Conservation (phyloP, 2,888 invertebrate species). For the Lumbricus terrestris region DNA sequence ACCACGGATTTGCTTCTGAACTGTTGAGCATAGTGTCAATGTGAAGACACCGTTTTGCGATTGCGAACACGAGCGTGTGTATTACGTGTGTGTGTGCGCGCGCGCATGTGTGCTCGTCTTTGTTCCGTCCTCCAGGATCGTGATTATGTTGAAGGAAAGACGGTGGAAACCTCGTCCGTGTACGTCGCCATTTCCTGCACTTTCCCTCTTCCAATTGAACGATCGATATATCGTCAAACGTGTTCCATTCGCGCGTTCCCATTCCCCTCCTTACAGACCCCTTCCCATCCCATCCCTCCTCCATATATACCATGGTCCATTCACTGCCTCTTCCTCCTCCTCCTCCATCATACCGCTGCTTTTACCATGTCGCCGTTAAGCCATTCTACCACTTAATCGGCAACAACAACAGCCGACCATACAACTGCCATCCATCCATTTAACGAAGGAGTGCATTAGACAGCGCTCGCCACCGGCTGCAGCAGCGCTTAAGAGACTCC, state of each 20-base stretch:
- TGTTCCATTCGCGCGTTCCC: background rate
- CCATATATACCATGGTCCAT: background rate
- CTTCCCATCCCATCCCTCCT: background rate
- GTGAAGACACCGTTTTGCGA: background rate
- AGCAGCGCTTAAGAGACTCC: background rate
- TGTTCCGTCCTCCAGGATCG: background rate
- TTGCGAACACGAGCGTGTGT: too few species aligned
- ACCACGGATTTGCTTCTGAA: background rate
- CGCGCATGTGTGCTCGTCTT: background rate
- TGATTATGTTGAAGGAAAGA: background rate
- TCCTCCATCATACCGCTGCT: background rate
- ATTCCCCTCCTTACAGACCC: background rate
- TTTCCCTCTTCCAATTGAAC: background rate
- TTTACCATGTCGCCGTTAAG: conserved; percentile 3
- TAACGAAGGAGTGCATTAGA: background rate
- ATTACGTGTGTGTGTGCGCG: background rate
- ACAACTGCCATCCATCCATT: conserved; percentile 3
- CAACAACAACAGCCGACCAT: background rate
- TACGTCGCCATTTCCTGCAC: background rate
- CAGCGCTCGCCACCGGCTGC: background rate
- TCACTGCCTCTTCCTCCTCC: background rate
- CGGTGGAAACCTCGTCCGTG: background rate
- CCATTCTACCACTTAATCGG: background rate
- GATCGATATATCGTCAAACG: background rate
- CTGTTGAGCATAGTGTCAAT: background rate